These are phyloP conservation scores for Liopterus haemorrhoidalis DNA, from an alignment of 2,888 invertebrate genomes.

Conservation along the genomic window DNA sequence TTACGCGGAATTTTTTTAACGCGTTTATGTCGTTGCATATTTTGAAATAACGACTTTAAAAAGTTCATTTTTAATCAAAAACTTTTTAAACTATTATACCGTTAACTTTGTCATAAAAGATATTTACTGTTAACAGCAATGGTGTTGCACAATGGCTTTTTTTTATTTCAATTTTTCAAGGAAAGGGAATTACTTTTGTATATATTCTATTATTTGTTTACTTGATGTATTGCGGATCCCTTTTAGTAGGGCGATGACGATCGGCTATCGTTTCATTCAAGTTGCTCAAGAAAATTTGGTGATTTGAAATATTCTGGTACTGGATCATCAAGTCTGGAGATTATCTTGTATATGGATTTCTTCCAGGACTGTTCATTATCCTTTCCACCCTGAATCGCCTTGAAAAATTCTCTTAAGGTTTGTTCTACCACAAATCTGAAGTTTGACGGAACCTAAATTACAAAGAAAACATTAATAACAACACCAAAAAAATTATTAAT, in stretches of 20 bases:
- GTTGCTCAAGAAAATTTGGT: constrained; percentile 97
- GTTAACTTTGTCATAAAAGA: constrained; percentile 21
- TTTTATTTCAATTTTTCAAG: too few relatives aligned
- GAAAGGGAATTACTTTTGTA: not conserved
- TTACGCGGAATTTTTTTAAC: too few relatives aligned
- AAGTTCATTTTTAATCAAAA: constrained; percentile 23
- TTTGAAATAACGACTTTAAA: too few relatives aligned
- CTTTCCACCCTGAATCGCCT: constrained; percentile 92
- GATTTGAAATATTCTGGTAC: constrained; percentile 99
- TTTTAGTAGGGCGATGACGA: constrained; percentile 34
- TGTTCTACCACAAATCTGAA: constrained; percentile 97
- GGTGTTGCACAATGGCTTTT: constrained; percentile 15
- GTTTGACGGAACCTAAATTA: constrained; percentile 83
- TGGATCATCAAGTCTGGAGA: constrained; percentile 96
- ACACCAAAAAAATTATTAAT: constrained; percentile 2
- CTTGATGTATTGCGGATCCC: too few relatives aligned
- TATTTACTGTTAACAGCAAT: constrained; percentile 21
- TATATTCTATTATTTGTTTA: not conserved
- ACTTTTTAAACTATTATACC: constrained; percentile 23
- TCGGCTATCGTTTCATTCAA: constrained; percentile 65
- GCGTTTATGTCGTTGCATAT: too few relatives aligned
- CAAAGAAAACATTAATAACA: constrained; percentile 3
- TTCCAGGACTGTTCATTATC: constrained; percentile 99
- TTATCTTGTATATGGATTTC: constrained; percentile 99
- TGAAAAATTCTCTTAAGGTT: constrained; percentile 97